Evolutionary conservation across 64 coral and sea anemone species (phyloP).

Genomic region (Montipora sp.): DNA sequence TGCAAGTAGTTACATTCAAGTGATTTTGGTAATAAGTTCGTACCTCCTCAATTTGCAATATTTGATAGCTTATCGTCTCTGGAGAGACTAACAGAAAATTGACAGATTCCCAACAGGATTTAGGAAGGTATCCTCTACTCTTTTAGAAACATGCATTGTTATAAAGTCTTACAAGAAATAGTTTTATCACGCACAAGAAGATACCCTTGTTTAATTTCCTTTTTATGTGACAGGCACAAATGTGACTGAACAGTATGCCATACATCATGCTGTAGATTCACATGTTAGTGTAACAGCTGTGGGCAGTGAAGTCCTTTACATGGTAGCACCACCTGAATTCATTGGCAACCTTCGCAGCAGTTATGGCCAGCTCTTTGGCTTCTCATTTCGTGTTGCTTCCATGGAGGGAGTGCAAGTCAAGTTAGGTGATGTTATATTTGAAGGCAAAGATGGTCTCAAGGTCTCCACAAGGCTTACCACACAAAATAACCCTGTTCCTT

Average conservation of each 20-base stretch:
- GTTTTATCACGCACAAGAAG: not conserved
- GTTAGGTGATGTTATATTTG: slow-evolving; percentile 75
- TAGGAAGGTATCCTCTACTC: too few species aligned
- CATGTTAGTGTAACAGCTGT: slow-evolving; percentile 76
- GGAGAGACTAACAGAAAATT: too few species aligned
- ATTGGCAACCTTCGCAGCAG: slow-evolving; percentile 81
- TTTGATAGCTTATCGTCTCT: too few species aligned
- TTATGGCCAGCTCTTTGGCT: slow-evolving; percentile 87
- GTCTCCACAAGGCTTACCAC: slow-evolving; percentile 80
- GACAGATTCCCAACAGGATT: too few species aligned
- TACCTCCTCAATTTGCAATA: too few species aligned
- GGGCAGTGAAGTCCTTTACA: slow-evolving; percentile 77
- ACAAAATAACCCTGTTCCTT: slow-evolving; percentile 82
- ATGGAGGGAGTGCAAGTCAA: slow-evolving; percentile 69
- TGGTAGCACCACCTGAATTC: slow-evolving; percentile 66
- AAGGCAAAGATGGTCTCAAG: slow-evolving; percentile 70
- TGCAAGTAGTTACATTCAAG: too few species aligned
- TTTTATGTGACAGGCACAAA: slow-evolving; percentile 35
- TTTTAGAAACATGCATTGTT: too few species aligned
- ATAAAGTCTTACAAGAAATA: too few species aligned
- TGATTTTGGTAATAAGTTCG: too few species aligned
- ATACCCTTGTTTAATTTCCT: not conserved
- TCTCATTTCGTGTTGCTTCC: slow-evolving; percentile 80
- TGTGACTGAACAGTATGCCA: slow-evolving; percentile 74
- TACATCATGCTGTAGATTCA: slow-evolving; percentile 23